Base-by-base conservation (phyloP, 2,113 vertebrate genomes). In the Spilogale gracilis region DNA sequence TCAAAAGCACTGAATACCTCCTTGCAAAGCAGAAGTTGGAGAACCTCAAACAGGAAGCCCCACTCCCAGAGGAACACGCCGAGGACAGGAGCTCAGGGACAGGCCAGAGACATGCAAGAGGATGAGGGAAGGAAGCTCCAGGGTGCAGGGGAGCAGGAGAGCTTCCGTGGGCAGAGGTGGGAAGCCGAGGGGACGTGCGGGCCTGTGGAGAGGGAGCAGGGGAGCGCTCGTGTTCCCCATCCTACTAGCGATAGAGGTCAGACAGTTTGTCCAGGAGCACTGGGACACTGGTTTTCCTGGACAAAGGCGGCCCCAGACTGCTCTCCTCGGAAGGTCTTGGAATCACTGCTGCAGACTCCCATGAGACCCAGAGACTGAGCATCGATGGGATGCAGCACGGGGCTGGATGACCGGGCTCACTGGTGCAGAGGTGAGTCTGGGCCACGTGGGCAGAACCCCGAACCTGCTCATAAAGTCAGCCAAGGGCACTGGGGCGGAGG, bases 181-280 rank as follows among this genome's bases (percentile, higher is more conserved):
- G 76, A 17, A 76, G 45, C 21, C 21, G 2, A 7, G 43, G 73
- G 21, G 43, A 48, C 9, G 10, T 4, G 11, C 2, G 10, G 12
- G 6, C 11, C 23, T 3, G 21, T 7, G 43, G 21, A 48, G 21
- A 43, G 21, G 5, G 21, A 0, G 20, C 0, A 5, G 65, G 65
- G 65, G n/a, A 21, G 38, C 20, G 21, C 11, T 5, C 48, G 45
- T 52, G 30, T 5, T 25, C 48, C 4, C 0, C 8, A 14, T 16
- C 32, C 63, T 23, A 4, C 2, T 12, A 50, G 84, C 11, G 16
- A 54, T 17, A 9, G 38, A 7, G 14, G 1, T 3, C 65, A 4
- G 1, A 5, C 65, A 4, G 18, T 1, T 1, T 3, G n/a, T 11
- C 50, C n/a, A 2, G 0, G 52, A n/a, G 67, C 20, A 6, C 21